Percentiles rank a stretch among this genome's conserved stretches.
Conservation (phyloP, 2,113 vertebrate genomes). For the Ploceus nigricollis region DNA sequence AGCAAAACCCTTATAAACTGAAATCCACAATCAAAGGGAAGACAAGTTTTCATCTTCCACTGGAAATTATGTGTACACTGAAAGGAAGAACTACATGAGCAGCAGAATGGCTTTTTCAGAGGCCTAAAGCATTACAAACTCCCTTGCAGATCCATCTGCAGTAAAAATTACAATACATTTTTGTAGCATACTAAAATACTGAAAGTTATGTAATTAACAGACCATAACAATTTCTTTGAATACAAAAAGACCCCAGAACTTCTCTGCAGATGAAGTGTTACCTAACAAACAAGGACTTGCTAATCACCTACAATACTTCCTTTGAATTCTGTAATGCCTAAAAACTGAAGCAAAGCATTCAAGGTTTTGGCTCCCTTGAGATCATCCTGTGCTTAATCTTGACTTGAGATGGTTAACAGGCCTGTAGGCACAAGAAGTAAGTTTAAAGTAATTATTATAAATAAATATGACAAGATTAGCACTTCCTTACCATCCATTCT, state of each 20-base stretch:
- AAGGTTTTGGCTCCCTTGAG: background rate
- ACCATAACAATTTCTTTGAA: background rate
- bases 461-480: background rate
- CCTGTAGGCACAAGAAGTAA: background rate
- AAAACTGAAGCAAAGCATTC: background rate
- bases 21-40: background rate
- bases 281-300: background rate
- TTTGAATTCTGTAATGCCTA: background rate
- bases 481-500: conserved; percentile 90
- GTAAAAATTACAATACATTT: background rate
- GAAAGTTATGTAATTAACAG: background rate
- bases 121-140: background rate
- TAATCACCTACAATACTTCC: background rate
- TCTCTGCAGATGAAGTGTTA: background rate
- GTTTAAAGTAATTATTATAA: background rate
- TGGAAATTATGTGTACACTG: background rate
- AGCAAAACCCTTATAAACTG: background rate
- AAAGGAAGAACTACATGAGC: background rate
- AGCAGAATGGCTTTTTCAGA: background rate
- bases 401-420: background rate
- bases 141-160: background rate
- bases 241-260: background rate
- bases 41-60: background rate
- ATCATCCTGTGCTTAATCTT: background rate
- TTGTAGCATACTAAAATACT: background rate